A percentile compares a stretch with the other conserved stretches of the same genome.
phyloP scores from a whole-genome alignment of 2,113 vertebrate genomes.

The Brachypodius melanocephalos region DNA sequence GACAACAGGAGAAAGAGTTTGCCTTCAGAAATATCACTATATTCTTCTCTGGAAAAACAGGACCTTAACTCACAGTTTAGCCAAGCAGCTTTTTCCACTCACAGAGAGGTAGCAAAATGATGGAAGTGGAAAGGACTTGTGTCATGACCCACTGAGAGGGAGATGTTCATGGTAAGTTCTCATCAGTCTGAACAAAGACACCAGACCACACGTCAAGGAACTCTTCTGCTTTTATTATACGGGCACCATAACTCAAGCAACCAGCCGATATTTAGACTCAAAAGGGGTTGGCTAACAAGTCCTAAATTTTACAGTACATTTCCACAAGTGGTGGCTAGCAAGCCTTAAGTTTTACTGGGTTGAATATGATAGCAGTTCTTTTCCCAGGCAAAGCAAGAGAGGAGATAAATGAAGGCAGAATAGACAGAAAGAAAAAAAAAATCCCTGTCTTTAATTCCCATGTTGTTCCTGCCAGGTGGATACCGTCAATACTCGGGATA shows the following conservation, averaged over 20 bases:
- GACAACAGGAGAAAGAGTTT: not conserved
- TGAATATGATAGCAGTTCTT: not conserved
- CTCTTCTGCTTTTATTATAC: not conserved
- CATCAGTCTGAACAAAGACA: not conserved
- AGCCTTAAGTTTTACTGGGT: not conserved
- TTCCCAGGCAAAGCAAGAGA: not conserved
- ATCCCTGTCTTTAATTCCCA: too few species aligned
- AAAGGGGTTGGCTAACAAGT: not conserved
- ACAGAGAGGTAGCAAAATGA: not conserved
- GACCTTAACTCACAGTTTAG: not conserved
- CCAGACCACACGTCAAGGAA: accelerated
- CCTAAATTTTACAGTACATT: not conserved
- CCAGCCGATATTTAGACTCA: not conserved
- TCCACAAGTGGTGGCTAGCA: not conserved
- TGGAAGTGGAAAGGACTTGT: not conserved
- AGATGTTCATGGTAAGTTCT: not conserved
- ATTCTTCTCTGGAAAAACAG: not conserved
- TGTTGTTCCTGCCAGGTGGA: not conserved
- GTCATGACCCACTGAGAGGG: not conserved
- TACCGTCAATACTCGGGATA: not conserved
- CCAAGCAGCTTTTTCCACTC: not conserved
- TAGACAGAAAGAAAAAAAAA: not conserved
- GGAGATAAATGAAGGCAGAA: not conserved
- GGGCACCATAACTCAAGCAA: accelerated
- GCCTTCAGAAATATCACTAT: not conserved